Base-by-base conservation (phyloP, 2,113 vertebrate species). In the Myanophis thanlyinensis region DNA sequence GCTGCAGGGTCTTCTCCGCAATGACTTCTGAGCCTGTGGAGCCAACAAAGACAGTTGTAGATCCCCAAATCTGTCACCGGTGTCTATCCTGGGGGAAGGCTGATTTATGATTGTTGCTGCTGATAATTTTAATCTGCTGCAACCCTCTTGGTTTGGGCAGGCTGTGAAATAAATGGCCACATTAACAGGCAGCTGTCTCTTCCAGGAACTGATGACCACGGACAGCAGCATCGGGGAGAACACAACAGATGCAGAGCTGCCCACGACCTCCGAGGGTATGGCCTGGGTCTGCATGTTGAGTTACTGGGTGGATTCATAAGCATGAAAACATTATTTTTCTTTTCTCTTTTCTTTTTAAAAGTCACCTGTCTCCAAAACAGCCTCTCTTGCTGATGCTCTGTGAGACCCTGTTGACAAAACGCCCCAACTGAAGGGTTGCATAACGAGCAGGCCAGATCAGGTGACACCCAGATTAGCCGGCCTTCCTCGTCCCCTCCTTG, bases 181-280 rank as follows among this genome's bases (percentile, higher is more conserved):
- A 7, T 20, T 73, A 40, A 73, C n/a, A 40, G 67, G 3, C 15
- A 73, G 1, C 67, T 90, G 20, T 85, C 0, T 94, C 88, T 93
- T 87, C 13, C 96, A 97, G 92, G 91, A 96, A 0, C 35, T 92
- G 67, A 88, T 95, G 13, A 97, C 96, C 8, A 86, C 87, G 20
- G 95, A 94, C 54, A 94, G 92, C 52, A 4, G 92, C 52, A 4
- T 93, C 10, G 62, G 3, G 2, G 94, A 89, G 2, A 96, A 95
- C 10, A 30, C 93, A 2, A 95, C 97, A 3, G 35, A 62, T 18
- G 53, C 90, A 0, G 46, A 51, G 54, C 90, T 67, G 27, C 94
- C 96, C 0, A 93, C 90, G 59, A 93, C 10, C 0, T 5, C 35
- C 1, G 20, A 62, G 0, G 97, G 97, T 97, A 96, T 94, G 91